phyloP scores from a whole-genome alignment of 2,797 vertebrate genomes.

The Aulostomus chinensis region DNA sequence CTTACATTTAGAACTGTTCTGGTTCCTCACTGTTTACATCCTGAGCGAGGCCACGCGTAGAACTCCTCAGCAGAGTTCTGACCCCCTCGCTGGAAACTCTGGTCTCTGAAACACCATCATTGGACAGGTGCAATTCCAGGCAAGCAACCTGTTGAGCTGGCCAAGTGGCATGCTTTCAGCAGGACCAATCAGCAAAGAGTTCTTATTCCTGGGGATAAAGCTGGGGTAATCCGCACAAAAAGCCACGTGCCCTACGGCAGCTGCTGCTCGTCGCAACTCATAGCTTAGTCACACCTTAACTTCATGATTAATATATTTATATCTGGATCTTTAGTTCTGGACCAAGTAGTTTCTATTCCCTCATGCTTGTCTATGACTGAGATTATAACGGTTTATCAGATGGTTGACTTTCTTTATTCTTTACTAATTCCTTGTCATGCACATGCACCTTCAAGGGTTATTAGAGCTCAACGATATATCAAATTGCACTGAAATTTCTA shows the following conservation, averaged over 20 bases:
- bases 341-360: too few species aligned
- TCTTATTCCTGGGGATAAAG: slow-evolving; percentile 66
- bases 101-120: slow-evolving; percentile 37
- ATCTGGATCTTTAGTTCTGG: too few species aligned
- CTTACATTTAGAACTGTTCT: slow-evolving; percentile 34
- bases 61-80: neutral
- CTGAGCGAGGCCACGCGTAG: slow-evolving; percentile 13
- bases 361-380: too few species aligned
- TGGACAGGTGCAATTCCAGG: slow-evolving; percentile 60
- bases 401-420: too few species aligned
- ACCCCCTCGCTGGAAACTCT: slow-evolving; percentile 10
- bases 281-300: slow-evolving; percentile 27
- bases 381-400: too few species aligned
- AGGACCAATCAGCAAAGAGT: slow-evolving; percentile 55
- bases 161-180: slow-evolving; percentile 63
- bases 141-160: slow-evolving; percentile 64
- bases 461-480: too few species aligned
- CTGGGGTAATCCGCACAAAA: slow-evolving; percentile 68
- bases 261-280: slow-evolving; percentile 38
- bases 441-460: too few species aligned
- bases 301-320: slow-evolving; percentile 2
- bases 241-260: slow-evolving; percentile 44
- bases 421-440: too few species aligned
- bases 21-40: slow-evolving; percentile 49
- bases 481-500: too few species aligned